A percentile compares a stretch with the other conserved stretches of the same genome.
Evolutionary conservation across 2,797 vertebrate genomes (phyloP).

Genomic region (Anniella stebbinsi): DNA sequence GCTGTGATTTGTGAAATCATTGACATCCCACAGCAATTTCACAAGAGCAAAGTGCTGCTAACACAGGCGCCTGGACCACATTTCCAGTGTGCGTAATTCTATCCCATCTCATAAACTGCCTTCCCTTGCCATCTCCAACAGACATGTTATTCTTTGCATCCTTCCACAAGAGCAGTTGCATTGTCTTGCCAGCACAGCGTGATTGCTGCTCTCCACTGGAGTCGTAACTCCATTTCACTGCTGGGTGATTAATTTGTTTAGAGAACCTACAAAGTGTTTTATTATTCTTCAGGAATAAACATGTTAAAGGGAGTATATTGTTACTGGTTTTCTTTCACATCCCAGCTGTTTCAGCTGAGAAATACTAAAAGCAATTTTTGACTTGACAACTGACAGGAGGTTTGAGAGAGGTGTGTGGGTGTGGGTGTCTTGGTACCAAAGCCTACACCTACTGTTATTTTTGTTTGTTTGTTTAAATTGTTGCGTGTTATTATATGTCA

Average conservation of each 20-base stretch:
- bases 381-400: constrained; percentile 51
- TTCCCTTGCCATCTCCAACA: constrained; percentile 13
- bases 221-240: constrained; percentile 49
- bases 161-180: neutral
- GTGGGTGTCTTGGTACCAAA: constrained; percentile 58
- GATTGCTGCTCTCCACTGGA: constrained; percentile 28
- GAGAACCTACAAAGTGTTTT: constrained; percentile 48
- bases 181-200: constrained; percentile 12
- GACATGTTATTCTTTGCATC: neutral
- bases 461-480: constrained; percentile 48
- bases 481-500: neutral
- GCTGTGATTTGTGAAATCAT: neutral
- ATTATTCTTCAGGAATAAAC: constrained; percentile 51
- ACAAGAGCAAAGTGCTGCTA: constrained; percentile 2
- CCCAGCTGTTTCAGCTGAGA: constrained; percentile 7
- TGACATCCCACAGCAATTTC: constrained; percentile 19
- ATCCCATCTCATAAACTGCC: neutral
- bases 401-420: neutral
- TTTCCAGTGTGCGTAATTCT: constrained; percentile 24
- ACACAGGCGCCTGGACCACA: constrained; percentile 12
- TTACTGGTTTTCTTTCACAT: constrained; percentile 17
- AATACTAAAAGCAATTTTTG: constrained; percentile 65
- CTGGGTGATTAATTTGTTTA: constrained; percentile 58
- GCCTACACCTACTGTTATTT: constrained; percentile 38
- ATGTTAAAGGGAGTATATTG: constrained; percentile 23